These are phyloP conservation scores for Clarias pachynema DNA, from an alignment of 2,797 vertebrate genomes.

Conservation along the genomic window DNA sequence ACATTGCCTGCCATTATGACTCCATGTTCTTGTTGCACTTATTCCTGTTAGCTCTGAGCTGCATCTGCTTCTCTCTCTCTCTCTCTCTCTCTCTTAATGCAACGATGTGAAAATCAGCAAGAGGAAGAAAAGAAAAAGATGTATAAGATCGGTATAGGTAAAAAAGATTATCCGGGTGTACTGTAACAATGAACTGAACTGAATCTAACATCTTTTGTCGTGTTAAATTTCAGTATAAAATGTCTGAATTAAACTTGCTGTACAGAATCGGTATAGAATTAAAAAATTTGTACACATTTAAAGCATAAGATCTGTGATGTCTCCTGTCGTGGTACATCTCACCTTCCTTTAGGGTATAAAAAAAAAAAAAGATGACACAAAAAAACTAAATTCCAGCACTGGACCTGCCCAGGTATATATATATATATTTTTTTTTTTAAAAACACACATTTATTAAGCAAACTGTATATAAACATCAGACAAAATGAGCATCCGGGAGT, in stretches of 20 bases:
- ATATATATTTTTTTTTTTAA: not conserved
- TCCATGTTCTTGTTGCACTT: not conserved
- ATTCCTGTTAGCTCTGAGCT: not conserved
- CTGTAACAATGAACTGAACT: not conserved
- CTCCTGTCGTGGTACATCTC: not conserved
- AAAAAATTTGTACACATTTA: slow-evolving; percentile 70
- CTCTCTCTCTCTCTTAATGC: too few relatives aligned
- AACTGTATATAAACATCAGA: slow-evolving; percentile 71
- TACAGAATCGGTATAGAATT: slow-evolving; percentile 74
- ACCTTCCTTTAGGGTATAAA: not conserved
- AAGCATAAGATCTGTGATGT: not conserved
- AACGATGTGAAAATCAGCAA: not conserved
- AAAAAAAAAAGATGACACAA: not conserved
- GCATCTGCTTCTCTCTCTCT: not conserved
- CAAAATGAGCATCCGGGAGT: slow-evolving; percentile 65
- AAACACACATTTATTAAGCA: slow-evolving; percentile 71
- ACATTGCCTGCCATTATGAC: not conserved
- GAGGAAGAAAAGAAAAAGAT: not conserved
- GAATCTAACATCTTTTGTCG: slow-evolving; percentile 23
- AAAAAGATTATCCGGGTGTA: too few relatives aligned
- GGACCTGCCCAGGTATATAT: not conserved
- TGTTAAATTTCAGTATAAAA: not conserved
- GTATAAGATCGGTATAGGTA: not conserved
- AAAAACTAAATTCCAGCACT: not conserved
- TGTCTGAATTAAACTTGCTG: slow-evolving; percentile 59